A percentile compares a stretch with the other conserved stretches of the same genome.
Conservation (phyloP, 2,797 vertebrate species). For the Oreochromis mossambicus region DNA sequence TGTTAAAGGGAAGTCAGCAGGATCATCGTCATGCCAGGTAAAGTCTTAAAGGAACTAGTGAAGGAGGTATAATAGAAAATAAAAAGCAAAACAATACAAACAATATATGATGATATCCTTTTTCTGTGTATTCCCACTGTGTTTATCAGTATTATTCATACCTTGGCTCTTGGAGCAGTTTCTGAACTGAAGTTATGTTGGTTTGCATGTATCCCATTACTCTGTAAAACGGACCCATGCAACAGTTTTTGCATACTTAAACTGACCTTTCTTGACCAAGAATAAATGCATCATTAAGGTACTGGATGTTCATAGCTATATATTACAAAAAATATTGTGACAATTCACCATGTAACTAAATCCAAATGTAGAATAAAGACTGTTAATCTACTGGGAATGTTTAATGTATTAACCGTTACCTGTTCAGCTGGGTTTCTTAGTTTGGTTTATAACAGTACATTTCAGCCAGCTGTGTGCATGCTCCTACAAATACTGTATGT, state of each 20-base stretch:
- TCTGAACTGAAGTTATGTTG: not conserved
- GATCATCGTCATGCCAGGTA: conserved; percentile 55
- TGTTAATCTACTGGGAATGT: not conserved
- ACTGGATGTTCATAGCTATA: not conserved
- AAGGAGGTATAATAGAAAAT: not conserved
- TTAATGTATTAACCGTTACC: not conserved
- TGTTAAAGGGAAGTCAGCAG: conserved; percentile 23
- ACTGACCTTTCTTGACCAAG: not conserved
- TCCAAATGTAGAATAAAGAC: not conserved
- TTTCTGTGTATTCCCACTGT: not conserved
- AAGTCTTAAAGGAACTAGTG: not conserved
- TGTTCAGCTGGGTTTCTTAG: not conserved
- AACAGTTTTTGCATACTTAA: not conserved
- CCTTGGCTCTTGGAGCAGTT: not conserved
- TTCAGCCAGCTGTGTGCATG: not conserved
- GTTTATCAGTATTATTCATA: not conserved
- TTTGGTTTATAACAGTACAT: not conserved
- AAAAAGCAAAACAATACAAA: not conserved
- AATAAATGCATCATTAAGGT: not conserved
- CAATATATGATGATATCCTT: not conserved
- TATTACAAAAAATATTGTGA: not conserved
- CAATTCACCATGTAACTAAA: not conserved
- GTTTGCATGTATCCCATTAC: not conserved
- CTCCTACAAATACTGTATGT: not conserved
- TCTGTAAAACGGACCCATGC: not conserved